phyloP scores from a whole-genome alignment of 2,113 vertebrate genomes.

The Antennarius striatus region DNA sequence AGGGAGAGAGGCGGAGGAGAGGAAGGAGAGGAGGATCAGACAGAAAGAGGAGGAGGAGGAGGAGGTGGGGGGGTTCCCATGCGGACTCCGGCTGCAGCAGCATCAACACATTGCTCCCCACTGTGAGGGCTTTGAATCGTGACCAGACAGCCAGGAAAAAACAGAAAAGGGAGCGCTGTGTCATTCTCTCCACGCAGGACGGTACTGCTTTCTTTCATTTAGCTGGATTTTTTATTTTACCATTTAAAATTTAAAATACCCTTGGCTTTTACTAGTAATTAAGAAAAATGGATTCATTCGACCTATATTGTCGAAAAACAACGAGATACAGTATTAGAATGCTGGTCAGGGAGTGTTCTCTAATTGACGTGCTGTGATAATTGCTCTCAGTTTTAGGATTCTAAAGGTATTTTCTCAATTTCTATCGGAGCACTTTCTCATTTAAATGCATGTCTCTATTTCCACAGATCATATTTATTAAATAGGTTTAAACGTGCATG shows the following conservation, averaged over 20 bases:
- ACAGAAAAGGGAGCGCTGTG: conserved; percentile 49
- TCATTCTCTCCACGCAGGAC: conserved; percentile 44
- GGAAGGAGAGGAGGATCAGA: conserved; percentile 2
- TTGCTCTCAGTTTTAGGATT: too few relatives aligned
- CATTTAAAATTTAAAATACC: conserved; percentile 2
- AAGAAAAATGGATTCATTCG: too few relatives aligned
- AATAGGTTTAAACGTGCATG: too few relatives aligned
- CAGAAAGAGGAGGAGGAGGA: conserved; percentile 4
- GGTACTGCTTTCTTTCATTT: conserved; percentile 52
- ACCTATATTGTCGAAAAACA: conserved; percentile 11
- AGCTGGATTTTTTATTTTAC: neutral
- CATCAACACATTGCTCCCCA: conserved; percentile 55
- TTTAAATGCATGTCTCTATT: too few relatives aligned
- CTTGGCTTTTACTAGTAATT: too few relatives aligned
- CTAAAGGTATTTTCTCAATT: too few relatives aligned
- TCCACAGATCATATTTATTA: too few relatives aligned
- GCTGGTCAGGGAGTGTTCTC: conserved; percentile 25
- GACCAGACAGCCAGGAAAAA: conserved; percentile 67
- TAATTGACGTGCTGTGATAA: too few relatives aligned
- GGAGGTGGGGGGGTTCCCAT: conserved; percentile 59
- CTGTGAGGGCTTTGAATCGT: conserved; percentile 74
- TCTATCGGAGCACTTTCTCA: too few relatives aligned
- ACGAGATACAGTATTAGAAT: neutral
- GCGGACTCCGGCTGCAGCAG: conserved; percentile 67
- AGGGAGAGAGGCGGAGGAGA: neutral